Percentiles rank a stretch among this genome's conserved stretches.
Evolutionary conservation across 2,113 vertebrate species (phyloP).

Genomic region (Cyprinus carpio): DNA sequence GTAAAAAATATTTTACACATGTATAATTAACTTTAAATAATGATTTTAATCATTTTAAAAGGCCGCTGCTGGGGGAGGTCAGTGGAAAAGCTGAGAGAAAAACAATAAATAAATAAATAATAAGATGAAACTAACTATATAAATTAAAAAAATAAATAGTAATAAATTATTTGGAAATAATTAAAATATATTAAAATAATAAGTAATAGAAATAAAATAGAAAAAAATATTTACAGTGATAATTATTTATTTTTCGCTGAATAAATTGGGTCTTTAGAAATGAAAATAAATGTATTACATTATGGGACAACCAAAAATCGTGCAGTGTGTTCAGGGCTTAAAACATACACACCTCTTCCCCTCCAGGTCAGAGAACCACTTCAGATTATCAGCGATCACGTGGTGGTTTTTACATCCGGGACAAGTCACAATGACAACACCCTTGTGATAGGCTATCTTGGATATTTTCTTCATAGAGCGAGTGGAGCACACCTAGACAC

Average conservation of each 20-base stretch:
- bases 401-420: conserved; percentile 88
- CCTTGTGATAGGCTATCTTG: conserved; percentile 84
- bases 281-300: no score
- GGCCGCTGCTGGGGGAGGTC: background rate
- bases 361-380: conserved; percentile 91
- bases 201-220: no score
- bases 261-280: no score
- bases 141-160: no score
- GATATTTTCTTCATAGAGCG: conserved; percentile 87
- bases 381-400: conserved; percentile 91
- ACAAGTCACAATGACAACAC: conserved; percentile 91
- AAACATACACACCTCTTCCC: conserved; percentile 83
- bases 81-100: background rate
- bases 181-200: no score
- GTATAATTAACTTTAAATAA: background rate
- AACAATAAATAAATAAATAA: background rate
- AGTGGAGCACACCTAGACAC: conserved; percentile 83
- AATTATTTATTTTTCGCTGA: no score
- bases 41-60: no score
- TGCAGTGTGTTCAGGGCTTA: no score
- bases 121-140: background rate
- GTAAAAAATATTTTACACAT: background rate
- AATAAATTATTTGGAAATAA: no score
- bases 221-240: no score
- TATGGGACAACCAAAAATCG: no score